Percentiles rank a stretch among this genome's conserved stretches.
phyloP scores from a whole-genome alignment of 1,140 invertebrate species.

The Monomorium pharaonis region DNA sequence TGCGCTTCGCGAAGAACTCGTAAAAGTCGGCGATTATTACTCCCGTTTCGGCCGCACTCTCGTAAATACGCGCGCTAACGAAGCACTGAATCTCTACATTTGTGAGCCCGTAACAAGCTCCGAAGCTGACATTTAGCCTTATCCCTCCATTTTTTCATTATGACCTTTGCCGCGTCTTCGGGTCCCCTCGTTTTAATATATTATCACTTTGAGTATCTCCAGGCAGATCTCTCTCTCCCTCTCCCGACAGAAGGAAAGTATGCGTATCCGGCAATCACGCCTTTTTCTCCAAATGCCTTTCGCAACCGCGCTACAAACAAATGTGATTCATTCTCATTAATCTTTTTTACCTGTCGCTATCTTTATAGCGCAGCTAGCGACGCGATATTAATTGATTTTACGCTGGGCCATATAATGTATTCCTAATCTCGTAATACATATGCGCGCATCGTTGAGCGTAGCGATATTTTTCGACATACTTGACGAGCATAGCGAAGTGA shows the following conservation, averaged over 20 bases:
- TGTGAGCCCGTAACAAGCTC: slow-evolving; percentile 32
- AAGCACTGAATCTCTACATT: slow-evolving; percentile 51
- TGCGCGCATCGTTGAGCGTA: not conserved
- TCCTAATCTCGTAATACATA: not conserved
- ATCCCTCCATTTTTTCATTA: slow-evolving; percentile 48
- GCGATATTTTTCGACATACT: slow-evolving; percentile 24
- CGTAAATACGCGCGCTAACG: slow-evolving; percentile 52
- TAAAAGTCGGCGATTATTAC: slow-evolving; percentile 59
- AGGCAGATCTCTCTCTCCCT: too few species aligned
- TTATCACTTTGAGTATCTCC: slow-evolving; percentile 18
- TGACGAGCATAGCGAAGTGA: not conserved
- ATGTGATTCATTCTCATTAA: slow-evolving; percentile 38
- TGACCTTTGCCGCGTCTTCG: slow-evolving; percentile 47
- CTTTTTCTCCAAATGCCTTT: slow-evolving; percentile 12
- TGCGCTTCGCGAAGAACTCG: slow-evolving; percentile 33
- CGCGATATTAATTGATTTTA: slow-evolving; percentile 17
- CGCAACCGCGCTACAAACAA: slow-evolving; percentile 7
- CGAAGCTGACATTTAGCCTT: slow-evolving; percentile 56
- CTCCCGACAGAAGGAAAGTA: slow-evolving; percentile 14
- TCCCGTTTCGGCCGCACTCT: slow-evolving; percentile 20
- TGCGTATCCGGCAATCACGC: slow-evolving; percentile 32
- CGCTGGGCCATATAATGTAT: not conserved
- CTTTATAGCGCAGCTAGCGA: not conserved
- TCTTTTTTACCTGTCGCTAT: not conserved
- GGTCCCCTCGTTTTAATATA: slow-evolving; percentile 45